A percentile compares a stretch with the other conserved stretches of the same genome.
These are phyloP conservation scores for Paralvinella palmiformis DNA, from an alignment of 1,140 invertebrate species.

Conservation along the genomic window DNA sequence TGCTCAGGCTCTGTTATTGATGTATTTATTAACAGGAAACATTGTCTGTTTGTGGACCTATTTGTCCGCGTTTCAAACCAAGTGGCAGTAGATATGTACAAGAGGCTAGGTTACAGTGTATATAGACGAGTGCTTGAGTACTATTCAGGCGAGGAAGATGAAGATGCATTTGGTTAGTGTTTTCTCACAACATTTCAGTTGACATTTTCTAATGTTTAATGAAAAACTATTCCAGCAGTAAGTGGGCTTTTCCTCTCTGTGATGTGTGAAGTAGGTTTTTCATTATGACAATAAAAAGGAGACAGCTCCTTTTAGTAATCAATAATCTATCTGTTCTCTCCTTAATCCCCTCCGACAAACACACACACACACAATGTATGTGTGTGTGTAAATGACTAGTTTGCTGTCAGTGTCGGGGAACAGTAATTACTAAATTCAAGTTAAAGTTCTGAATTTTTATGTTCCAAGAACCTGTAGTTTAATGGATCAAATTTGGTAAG, in stretches of 20 bases:
- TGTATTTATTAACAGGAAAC: conserved; percentile 84
- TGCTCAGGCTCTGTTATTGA: too few relatives aligned
- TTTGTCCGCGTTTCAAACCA: conserved; percentile 97
- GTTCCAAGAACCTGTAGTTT: too few relatives aligned
- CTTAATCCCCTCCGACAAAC: too few relatives aligned
- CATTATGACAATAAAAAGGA: not conserved
- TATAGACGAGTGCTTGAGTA: conserved; percentile 95
- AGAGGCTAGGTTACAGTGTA: conserved; percentile 85
- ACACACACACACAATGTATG: too few relatives aligned
- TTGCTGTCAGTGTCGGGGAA: too few relatives aligned
- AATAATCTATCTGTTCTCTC: not conserved
- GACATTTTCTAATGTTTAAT: not conserved
- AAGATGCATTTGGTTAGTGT: conserved; percentile 88
- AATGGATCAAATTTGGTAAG: too few relatives aligned
- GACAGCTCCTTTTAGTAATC: not conserved
- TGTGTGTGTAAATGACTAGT: too few relatives aligned
- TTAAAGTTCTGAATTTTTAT: too few relatives aligned
- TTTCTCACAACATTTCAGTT: conserved; percentile 3
- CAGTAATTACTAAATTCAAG: too few relatives aligned
- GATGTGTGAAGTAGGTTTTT: not conserved
- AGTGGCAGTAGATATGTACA: conserved; percentile 97
- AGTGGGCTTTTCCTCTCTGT: conserved; percentile 2
- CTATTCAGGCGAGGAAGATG: conserved; percentile 76
- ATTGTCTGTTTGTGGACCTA: conserved; percentile 95
- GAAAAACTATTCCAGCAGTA: not conserved